A percentile compares a stretch with the other conserved stretches of the same genome.
Conservation (phyloP, 2,888 invertebrate species). For the Mamestra brassicae region DNA sequence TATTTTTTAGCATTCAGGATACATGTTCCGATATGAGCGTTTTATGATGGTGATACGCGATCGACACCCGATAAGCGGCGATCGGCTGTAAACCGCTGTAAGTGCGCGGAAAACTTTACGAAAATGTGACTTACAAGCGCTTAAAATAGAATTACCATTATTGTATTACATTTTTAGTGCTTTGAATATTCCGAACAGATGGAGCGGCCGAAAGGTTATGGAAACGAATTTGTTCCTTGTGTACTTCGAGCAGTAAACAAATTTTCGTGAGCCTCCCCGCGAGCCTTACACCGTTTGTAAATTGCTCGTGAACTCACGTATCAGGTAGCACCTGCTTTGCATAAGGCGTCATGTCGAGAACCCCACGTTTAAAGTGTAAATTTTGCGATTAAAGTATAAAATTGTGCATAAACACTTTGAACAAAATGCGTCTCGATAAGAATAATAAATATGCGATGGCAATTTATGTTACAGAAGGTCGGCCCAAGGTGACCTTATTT, state of each 20-base stretch:
- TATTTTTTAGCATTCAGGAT: slow-evolving; percentile 78
- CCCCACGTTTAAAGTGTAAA: slow-evolving; percentile 88
- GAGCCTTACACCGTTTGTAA: slow-evolving; percentile 75
- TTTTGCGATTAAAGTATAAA: slow-evolving; percentile 89
- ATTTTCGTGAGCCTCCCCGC: slow-evolving; percentile 66
- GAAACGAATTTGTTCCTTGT: slow-evolving; percentile 66
- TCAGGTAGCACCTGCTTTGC: slow-evolving; percentile 91
- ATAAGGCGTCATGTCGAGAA: slow-evolving; percentile 89
- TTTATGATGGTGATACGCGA: slow-evolving; percentile 86
- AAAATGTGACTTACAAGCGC: slow-evolving; percentile 76
- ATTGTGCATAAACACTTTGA: slow-evolving; percentile 83
- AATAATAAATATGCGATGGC: slow-evolving; percentile 76
- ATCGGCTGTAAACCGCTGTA: slow-evolving; percentile 71
- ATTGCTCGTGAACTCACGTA: slow-evolving; percentile 79
- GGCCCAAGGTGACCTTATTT: slow-evolving; percentile 80
- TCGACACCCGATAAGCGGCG: slow-evolving; percentile 79
- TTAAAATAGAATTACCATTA: slow-evolving; percentile 72
- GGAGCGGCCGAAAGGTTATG: slow-evolving; percentile 44
- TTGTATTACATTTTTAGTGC: slow-evolving; percentile 70
- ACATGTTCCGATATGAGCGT: slow-evolving; percentile 83
- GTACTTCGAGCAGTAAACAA: slow-evolving; percentile 62
- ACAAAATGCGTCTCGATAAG: slow-evolving; percentile 81
- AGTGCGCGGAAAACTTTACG: slow-evolving; percentile 69
- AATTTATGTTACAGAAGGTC: slow-evolving; percentile 76
- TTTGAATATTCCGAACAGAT: slow-evolving; percentile 64